Conservation (phyloP, 1,140 invertebrate species). For the Papilio glaucus region DNA sequence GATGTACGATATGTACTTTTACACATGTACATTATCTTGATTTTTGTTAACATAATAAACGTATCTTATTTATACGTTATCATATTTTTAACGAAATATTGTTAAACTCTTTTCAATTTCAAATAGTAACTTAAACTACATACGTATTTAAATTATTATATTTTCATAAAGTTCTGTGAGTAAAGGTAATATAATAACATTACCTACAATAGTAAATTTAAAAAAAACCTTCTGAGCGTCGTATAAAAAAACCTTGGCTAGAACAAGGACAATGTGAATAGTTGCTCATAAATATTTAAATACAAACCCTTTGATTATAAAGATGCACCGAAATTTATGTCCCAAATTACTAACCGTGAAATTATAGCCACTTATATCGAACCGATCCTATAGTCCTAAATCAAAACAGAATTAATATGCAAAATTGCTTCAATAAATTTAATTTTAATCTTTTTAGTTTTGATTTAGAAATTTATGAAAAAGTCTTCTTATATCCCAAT, state of each 20-base stretch:
- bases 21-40: too few relatives aligned
- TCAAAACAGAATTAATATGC: constrained; percentile 49
- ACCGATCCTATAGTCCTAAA: constrained; percentile 51
- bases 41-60: too few relatives aligned
- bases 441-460: not conserved
- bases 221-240: not conserved
- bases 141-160: too few relatives aligned
- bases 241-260: constrained; percentile 32
- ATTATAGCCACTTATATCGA: constrained; percentile 64
- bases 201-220: too few relatives aligned
- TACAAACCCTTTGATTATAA: constrained; percentile 63
- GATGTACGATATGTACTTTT: not conserved
- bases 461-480: not conserved
- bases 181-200: too few relatives aligned
- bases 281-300: constrained; percentile 59
- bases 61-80: too few relatives aligned
- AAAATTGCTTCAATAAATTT: constrained; percentile 37
- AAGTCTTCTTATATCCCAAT: not conserved
- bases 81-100: too few relatives aligned
- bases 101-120: too few relatives aligned
- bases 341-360: constrained; percentile 62
- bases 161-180: too few relatives aligned
- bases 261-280: constrained; percentile 46
- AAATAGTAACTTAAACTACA: too few relatives aligned
- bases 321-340: constrained; percentile 61